A percentile compares a stretch with the other conserved stretches of the same genome.
phyloP scores from a whole-genome alignment of 2,888 invertebrate species.

The Trypoxylon attenuatum region DNA sequence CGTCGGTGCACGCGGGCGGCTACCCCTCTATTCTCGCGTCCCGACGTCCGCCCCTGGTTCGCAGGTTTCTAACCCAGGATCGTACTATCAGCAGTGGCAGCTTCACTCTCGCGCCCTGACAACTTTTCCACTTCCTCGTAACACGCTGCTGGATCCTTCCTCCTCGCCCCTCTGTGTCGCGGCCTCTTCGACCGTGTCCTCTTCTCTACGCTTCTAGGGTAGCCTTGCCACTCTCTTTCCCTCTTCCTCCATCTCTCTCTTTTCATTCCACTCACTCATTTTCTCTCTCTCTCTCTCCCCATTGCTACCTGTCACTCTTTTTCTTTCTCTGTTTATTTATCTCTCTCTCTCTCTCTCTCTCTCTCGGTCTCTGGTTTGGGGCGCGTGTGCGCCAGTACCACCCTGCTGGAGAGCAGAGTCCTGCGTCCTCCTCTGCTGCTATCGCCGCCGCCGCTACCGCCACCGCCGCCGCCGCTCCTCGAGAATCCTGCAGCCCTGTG shows the following conservation, averaged over 20 bases:
- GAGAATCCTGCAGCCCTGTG: no score
- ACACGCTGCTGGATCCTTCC: slow-evolving; percentile 33
- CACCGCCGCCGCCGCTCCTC: not conserved
- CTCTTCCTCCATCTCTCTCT: no score
- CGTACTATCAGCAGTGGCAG: slow-evolving; percentile 47
- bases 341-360: slow-evolving; percentile 14
- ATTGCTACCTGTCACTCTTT: slow-evolving; percentile 9
- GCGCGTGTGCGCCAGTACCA: not conserved
- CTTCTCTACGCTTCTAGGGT: no score
- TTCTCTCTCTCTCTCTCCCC: slow-evolving; percentile 10
- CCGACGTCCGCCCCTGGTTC: slow-evolving; percentile 61
- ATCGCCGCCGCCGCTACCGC: not conserved
- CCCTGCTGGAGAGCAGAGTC: not conserved
- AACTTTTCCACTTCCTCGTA: slow-evolving; percentile 31
- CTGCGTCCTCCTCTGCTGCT: not conserved
- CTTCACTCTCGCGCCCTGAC: slow-evolving; percentile 36
- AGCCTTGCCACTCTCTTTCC: no score
- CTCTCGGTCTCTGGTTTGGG: slow-evolving; percentile 5
- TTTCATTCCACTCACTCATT: not conserved
- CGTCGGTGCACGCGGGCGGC: slow-evolving; percentile 42
- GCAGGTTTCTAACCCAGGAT: slow-evolving; percentile 53
- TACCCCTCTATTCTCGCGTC: slow-evolving; percentile 58
- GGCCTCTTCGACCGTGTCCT: no score
- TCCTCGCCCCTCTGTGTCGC: slow-evolving; percentile 28
- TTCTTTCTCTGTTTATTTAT: not conserved